Evolutionary conservation across 2,888 invertebrate species (phyloP).

Genomic region (Schizotus pectinicornis): DNA sequence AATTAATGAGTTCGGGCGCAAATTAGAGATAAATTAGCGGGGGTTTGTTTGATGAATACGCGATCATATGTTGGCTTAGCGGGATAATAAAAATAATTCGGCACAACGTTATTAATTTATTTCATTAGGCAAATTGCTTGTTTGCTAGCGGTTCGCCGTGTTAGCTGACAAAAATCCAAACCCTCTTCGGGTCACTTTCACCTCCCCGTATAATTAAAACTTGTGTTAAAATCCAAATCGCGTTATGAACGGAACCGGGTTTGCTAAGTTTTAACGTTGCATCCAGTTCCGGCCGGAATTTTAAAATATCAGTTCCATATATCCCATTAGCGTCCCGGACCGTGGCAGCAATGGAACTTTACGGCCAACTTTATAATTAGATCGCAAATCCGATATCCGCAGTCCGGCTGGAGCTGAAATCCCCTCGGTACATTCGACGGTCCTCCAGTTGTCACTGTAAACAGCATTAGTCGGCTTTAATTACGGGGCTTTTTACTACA

Average conservation of each 20-base stretch:
- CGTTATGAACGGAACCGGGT: too few relatives aligned
- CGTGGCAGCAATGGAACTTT: conserved; percentile 27
- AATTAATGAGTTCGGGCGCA: conserved; percentile 19
- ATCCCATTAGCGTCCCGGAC: conserved; percentile 30
- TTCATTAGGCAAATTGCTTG: too few relatives aligned
- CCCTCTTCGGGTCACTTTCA: too few relatives aligned
- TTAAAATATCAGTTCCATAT: conserved; percentile 24
- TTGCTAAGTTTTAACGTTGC: too few relatives aligned
- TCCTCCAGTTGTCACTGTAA: conserved; percentile 28
- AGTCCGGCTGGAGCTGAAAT: conserved; percentile 30
- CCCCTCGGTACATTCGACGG: conserved; percentile 24
- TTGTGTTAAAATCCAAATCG: too few relatives aligned
- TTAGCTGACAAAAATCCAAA: too few relatives aligned
- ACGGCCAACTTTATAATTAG: conserved; percentile 49
- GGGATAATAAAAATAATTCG: too few relatives aligned
- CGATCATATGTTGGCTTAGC: neutral
- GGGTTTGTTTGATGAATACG: conserved; percentile 4
- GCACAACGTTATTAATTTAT: too few relatives aligned
- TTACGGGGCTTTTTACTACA: conserved; percentile 25
- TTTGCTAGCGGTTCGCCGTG: too few relatives aligned
- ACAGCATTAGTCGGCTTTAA: conserved; percentile 30
- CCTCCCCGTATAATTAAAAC: too few relatives aligned
- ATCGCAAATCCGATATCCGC: conserved; percentile 39
- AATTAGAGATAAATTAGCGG: neutral
- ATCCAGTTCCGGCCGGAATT: conserved; percentile 15